Evolutionary conservation across 2,113 vertebrate genomes (phyloP), one percentile per base, ranked within the genome.

Genomic region (Orycteropus afer): DNA sequence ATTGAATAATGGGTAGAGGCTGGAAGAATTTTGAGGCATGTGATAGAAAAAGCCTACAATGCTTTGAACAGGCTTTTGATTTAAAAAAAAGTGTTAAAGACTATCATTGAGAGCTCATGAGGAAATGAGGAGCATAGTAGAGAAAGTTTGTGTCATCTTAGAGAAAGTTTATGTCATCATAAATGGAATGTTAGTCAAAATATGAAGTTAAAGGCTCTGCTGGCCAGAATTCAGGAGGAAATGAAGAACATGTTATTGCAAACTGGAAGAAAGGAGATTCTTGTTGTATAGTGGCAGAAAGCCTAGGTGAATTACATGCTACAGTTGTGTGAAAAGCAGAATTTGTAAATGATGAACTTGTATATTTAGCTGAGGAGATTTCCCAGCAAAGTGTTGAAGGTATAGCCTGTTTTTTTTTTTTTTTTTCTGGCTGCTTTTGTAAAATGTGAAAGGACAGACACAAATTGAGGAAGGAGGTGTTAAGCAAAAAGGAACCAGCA

Each of bases 381-480:
- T 95, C 88, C n/a, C 78, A 79, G 65, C 37, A 69, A 77, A 92
- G 47, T 67, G 51, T 86, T 32, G 22, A 92, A 82, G 65, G 51
- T 69, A 3, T 42, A 88, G 40, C 40, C 78, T 87, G 34, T 17
- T 55, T 95, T 84, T 80, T 83, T 83, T 73, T 87, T 29, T 17
- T 55, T 95, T 84, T 80, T 83, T 83, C 83, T 77, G 61, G 42
- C 5, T 65, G 63, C 82, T 87, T 95, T 69, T 67, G 47, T 61
- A 81, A 91, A 91, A 57, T 51, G 10, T 83, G n/a, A 73, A 29
- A 78, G 73, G 53, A 59, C 87, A 92, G 89, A 90, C 40, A 96
- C 13, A 92, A n/a, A 61, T 80, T 93, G 40, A 77, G 42, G 27
- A 81, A 77, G 77, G 74, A 73, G 51, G 51, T 83, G 47, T 78